Conservation (phyloP, 2,113 vertebrate genomes). For the Microtus pennsylvanicus region DNA sequence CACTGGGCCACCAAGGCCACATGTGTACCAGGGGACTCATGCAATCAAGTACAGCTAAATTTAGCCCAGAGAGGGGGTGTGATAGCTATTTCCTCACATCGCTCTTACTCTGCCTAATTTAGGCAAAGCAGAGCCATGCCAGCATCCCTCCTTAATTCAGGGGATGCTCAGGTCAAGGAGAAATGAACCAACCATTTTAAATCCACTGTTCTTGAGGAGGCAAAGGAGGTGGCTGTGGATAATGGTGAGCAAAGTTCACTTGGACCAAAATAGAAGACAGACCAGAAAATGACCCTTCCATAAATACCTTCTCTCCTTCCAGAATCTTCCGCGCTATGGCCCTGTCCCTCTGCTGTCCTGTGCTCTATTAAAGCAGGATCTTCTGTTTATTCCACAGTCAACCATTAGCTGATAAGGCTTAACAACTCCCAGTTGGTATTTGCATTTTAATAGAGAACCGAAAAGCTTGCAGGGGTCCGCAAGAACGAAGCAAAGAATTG, state of each 20-base stretch:
- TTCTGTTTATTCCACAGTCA: conserved; percentile 37
- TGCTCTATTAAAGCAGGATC: conserved; percentile 67
- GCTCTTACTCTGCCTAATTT: conserved; percentile 51
- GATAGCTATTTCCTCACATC: background rate
- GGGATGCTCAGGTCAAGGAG: conserved; percentile 6
- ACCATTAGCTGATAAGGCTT: conserved; percentile 76
- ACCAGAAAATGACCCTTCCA: conserved; percentile 2
- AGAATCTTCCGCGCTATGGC: background rate
- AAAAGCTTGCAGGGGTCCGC: conserved; percentile 60
- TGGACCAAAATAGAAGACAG: conserved; percentile 56
- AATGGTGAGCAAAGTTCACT: conserved; percentile 46
- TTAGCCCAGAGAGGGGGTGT: background rate
- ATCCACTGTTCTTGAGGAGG: background rate
- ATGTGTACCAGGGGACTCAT: background rate
- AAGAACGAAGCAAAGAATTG: conserved; percentile 68
- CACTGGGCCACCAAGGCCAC: background rate
- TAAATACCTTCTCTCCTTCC: conserved; percentile 13
- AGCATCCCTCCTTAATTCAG: conserved; percentile 42
- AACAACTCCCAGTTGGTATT: conserved; percentile 75
- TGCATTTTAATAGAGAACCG: conserved; percentile 78
- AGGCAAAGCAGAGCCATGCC: background rate
- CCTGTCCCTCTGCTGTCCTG: conserved; percentile 46
- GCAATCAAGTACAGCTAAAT: background rate
- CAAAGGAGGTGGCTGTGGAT: conserved; percentile 6
- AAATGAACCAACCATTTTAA: conserved; percentile 17